Base-by-base conservation (phyloP, 2,888 invertebrate species). In the Agapostemon virescens region DNA sequence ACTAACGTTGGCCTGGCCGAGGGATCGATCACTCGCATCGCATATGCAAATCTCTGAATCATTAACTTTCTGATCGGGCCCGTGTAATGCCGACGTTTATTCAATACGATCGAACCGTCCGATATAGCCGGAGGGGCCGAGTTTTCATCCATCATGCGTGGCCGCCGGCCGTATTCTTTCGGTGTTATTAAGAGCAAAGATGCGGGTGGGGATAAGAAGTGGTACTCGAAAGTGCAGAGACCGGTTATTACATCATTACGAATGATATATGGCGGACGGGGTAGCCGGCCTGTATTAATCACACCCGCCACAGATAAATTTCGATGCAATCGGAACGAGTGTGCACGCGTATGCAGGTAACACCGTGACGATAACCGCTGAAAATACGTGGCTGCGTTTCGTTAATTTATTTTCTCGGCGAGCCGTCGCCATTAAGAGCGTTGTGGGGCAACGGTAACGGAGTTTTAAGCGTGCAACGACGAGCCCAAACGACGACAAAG, bases 221-320 rank as follows among this genome's bases (percentile, higher is more conserved):
- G 77, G 79, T 45, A 75, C 79, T 74, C 79, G 42, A 73, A 87
- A 78, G 81, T 79, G 79, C 69, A 26, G 66, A 82, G 82, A 84
- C 83, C 84, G 81, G 84, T 85, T 86, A 87, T 87, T 87, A 87
- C 86, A 87, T 86, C 86, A 87, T 87, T 87, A 87, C 74, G 80
- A 74, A 81, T 87, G 87, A 87, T 87, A 67, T 86, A 87, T 85
- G 75, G 79, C 75, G 75, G 70, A 15, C 9, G 72, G 64, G 69
- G 52, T 58, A 69, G 69, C 71, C 64, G 40, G 26, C 11, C 66
- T 75, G 84, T 84, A 87, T 87, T 87, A 87, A 87, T 87, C 87
- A 87, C 72, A 36, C 38, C 72, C 70, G 80, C 75, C 70, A 74
- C 58, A 84, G 82, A 87, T 86, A 87, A 86, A 86, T 86, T 84